These are phyloP conservation scores for Spodoptera litura DNA, from an alignment of 1,140 invertebrate species.

Conservation along the genomic window DNA sequence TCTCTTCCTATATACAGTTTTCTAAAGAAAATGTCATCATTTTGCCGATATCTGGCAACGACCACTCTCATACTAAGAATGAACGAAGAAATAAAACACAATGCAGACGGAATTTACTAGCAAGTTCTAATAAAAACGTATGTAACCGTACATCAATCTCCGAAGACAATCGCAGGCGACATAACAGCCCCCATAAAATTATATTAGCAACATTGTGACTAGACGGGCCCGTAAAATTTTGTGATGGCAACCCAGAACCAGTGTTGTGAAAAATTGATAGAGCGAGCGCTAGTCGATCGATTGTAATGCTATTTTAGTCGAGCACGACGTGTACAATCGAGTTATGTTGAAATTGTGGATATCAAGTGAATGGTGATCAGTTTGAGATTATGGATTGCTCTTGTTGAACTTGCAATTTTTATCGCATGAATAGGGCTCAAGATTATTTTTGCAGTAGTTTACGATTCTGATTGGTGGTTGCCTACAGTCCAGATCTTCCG, in stretches of 20 bases:
- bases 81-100: constrained; percentile 22
- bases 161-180: constrained; percentile 38
- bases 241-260: constrained; percentile 51
- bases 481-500: too few species aligned
- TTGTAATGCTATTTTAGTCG: constrained; percentile 54
- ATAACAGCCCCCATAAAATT: constrained; percentile 36
- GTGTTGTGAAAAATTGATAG: constrained; percentile 61
- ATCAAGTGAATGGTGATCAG: constrained; percentile 40
- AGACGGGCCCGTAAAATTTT: constrained; percentile 47
- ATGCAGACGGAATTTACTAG: constrained; percentile 16
- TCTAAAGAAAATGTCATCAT: constrained; percentile 3
- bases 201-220: constrained; percentile 41
- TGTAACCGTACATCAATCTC: constrained; percentile 37
- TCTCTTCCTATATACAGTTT: not conserved
- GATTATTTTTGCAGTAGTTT: not conserved
- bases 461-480: too few species aligned
- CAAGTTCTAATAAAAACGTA: constrained; percentile 42
- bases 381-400: constrained; percentile 21
- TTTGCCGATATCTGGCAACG: constrained; percentile 3
- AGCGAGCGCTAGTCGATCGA: constrained; percentile 48
- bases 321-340: constrained; percentile 42
- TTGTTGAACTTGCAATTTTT: not conserved
- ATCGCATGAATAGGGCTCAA: not conserved
- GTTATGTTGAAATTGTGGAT: constrained; percentile 42
- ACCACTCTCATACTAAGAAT: not conserved